Conservation (phyloP, 2,797 vertebrate species). For the Pelochelys cantorii region DNA sequence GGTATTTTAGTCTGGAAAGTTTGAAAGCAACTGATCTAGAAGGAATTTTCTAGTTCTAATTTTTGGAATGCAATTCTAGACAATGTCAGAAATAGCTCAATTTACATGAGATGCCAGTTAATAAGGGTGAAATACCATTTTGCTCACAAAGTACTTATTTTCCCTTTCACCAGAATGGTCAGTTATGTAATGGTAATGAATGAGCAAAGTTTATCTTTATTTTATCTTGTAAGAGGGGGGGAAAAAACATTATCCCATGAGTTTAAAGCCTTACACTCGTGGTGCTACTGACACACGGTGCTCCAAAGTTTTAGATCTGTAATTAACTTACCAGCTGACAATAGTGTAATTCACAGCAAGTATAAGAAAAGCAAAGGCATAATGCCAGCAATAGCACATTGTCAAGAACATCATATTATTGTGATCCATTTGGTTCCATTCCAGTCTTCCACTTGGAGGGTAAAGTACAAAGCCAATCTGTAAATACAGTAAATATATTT, state of each 20-base stretch:
- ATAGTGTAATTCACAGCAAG: slow-evolving; percentile 85
- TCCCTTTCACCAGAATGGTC: neutral
- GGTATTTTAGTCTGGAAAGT: too few relatives aligned
- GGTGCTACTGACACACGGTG: slow-evolving; percentile 9
- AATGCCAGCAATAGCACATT: slow-evolving; percentile 97
- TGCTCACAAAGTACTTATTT: neutral
- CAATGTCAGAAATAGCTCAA: neutral
- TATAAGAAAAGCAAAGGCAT: slow-evolving; percentile 85
- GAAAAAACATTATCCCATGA: neutral
- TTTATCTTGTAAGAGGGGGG: neutral
- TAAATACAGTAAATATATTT: slow-evolving; percentile 52
- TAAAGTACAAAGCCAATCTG: slow-evolving; percentile 96
- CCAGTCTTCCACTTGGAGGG: slow-evolving; percentile 85
- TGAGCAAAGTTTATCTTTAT: neutral
- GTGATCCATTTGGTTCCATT: slow-evolving; percentile 91
- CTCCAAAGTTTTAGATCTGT: neutral
- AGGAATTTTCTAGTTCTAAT: neutral
- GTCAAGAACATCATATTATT: slow-evolving; percentile 92
- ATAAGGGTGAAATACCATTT: neutral
- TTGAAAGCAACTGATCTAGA: neutral
- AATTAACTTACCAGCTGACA: slow-evolving; percentile 87
- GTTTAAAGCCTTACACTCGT: neutral
- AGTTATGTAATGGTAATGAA: neutral
- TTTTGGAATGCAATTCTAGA: neutral
- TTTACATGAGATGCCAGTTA: neutral